phyloP scores from a whole-genome alignment of 1,140 invertebrate genomes.

The Linepithema humile region DNA sequence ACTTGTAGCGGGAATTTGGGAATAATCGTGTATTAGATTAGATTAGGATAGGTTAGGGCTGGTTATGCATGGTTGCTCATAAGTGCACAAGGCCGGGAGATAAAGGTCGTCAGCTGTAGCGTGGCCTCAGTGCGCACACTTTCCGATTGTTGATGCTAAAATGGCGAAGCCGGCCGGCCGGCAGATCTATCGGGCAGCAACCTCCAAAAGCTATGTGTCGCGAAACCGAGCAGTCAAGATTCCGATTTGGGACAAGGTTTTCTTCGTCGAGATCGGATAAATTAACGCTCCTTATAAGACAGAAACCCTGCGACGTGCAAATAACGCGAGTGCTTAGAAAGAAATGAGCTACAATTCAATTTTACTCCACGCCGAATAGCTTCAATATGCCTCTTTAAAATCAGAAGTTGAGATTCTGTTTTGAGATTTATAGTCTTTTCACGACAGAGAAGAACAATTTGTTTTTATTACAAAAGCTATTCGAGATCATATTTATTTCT shows the following conservation, averaged over 20 bases:
- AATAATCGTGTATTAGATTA: background rate
- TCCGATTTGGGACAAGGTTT: slow-evolving; percentile 21
- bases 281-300: slow-evolving; percentile 16
- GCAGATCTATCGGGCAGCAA: slow-evolving; percentile 79
- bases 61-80: background rate
- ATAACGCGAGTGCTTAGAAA: background rate
- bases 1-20: too few species aligned
- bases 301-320: background rate
- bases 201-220: slow-evolving; percentile 73
- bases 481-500: too few species aligned
- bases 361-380: background rate
- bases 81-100: slow-evolving; percentile 53
- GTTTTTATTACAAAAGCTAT: too few species aligned
- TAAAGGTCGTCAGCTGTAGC: slow-evolving; percentile 76
- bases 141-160: slow-evolving; percentile 82
- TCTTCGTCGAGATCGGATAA: background rate
- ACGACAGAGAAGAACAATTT: background rate
- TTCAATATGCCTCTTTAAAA: too few species aligned
- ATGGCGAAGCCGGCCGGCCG: slow-evolving; percentile 80
- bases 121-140: slow-evolving; percentile 73
- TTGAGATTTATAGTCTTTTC: background rate
- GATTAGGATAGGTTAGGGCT: slow-evolving; percentile 21
- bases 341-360: background rate
- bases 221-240: background rate
- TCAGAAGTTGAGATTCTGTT: too few species aligned